phyloP scores from a whole-genome alignment of 2,888 invertebrate species.

The Trilocha varians region DNA sequence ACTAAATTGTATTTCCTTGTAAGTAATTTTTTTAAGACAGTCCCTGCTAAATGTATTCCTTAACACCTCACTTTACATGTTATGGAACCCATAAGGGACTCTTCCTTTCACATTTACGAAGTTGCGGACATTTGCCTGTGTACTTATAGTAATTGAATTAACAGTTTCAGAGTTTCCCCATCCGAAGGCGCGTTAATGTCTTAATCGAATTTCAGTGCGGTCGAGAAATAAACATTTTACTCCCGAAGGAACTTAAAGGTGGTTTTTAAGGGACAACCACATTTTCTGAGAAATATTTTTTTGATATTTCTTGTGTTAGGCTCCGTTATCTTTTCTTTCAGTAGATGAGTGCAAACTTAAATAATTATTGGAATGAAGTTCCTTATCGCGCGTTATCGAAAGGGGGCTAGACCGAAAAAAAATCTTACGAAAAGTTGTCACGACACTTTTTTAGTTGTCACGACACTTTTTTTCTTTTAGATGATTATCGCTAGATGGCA shows the following conservation, averaged over 20 bases:
- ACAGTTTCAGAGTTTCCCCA: conserved; percentile 10
- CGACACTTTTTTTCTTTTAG: too few species aligned
- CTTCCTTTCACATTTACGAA: conserved; percentile 1
- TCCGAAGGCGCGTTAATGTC: conserved; percentile 12
- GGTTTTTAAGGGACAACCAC: background rate
- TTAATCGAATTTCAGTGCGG: conserved; percentile 16
- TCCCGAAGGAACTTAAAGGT: background rate
- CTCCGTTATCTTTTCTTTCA: too few species aligned
- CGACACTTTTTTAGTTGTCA: too few species aligned
- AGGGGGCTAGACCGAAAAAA: too few species aligned
- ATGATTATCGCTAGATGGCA: too few species aligned
- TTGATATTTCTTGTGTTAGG: background rate
- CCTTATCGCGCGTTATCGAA: too few species aligned
- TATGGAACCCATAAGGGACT: conserved; percentile 14
- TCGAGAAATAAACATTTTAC: background rate
- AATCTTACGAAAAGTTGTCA: too few species aligned
- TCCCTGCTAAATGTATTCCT: too few species aligned
- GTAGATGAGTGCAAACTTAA: too few species aligned
- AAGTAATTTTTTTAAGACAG: too few species aligned
- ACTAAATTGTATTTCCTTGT: too few species aligned
- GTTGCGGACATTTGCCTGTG: background rate
- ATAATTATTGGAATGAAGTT: too few species aligned
- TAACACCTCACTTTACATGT: conserved; percentile 8
- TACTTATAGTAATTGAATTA: conserved; percentile 14
- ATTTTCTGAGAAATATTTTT: background rate